These are phyloP conservation scores for Acyrthosiphon pisum DNA, from an alignment of 1,140 invertebrate genomes.

Conservation along the genomic window DNA sequence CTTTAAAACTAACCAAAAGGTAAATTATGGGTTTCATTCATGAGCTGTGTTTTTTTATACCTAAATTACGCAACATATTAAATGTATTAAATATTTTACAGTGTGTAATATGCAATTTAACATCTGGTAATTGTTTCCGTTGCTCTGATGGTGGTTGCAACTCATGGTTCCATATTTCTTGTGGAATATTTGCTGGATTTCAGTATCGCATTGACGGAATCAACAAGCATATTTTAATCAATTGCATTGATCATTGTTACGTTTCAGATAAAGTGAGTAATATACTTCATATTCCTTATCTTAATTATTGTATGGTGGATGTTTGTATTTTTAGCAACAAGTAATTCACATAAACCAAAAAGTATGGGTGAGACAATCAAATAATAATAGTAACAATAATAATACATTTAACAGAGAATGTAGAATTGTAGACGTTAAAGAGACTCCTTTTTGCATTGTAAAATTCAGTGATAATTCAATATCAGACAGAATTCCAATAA, in stretches of 20 bases:
- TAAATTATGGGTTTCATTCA: background rate
- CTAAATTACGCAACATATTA: too few species aligned
- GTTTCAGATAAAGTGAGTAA: background rate
- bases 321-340: background rate
- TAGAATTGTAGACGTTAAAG: background rate
- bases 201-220: slow-evolving; percentile 60
- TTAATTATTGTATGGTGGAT: background rate
- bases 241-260: slow-evolving; percentile 17
- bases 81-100: too few species aligned
- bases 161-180: slow-evolving; percentile 65
- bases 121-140: too few species aligned
- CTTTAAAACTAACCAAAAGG: background rate
- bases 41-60: background rate
- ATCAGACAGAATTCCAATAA: background rate
- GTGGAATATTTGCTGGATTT: slow-evolving; percentile 65
- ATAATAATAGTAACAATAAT: background rate
- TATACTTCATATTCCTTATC: background rate
- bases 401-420: background rate
- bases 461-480: background rate
- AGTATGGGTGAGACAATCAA: background rate
- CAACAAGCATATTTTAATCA: background rate
- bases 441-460: background rate
- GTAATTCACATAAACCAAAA: slow-evolving; percentile 28
- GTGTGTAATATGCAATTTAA: too few species aligned
- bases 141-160: too few species aligned